Evolutionary conservation across 2,888 invertebrate genomes (phyloP).

Genomic region (Sesia apiformis): DNA sequence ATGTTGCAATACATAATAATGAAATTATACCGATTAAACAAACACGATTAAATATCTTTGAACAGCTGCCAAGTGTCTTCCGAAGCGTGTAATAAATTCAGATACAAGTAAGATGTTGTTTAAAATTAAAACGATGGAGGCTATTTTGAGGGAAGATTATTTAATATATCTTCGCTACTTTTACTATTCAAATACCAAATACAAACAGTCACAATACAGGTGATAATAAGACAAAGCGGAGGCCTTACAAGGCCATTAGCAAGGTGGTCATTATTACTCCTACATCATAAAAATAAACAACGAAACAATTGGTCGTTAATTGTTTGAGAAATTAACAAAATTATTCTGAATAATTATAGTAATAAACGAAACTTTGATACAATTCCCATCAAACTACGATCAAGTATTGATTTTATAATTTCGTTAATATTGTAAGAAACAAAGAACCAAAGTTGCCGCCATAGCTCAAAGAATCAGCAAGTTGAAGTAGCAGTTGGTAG

Average conservation of each 20-base stretch:
- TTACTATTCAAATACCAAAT: slow-evolving; percentile 37
- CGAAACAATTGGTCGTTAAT: not conserved
- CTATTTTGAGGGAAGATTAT: too few relatives aligned
- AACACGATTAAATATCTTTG: not conserved
- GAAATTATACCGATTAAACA: too few relatives aligned
- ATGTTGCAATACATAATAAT: too few relatives aligned
- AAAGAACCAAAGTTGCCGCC: not conserved
- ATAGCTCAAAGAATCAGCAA: too few relatives aligned
- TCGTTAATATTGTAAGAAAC: not conserved
- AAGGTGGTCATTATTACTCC: slow-evolving; percentile 40
- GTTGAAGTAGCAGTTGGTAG: too few relatives aligned
- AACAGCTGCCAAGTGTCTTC: not conserved
- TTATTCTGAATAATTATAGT: not conserved
- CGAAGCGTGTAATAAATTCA: not conserved
- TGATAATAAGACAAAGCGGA: slow-evolving; percentile 52
- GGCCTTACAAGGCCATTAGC: slow-evolving; percentile 55
- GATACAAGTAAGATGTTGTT: too few relatives aligned
- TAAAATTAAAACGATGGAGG: not conserved
- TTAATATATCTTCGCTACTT: not conserved
- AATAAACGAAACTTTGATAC: not conserved
- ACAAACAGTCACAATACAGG: slow-evolving; percentile 14
- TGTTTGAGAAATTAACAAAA: not conserved
- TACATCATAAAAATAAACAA: not conserved
- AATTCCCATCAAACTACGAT: too few relatives aligned
- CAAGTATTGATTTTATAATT: not conserved